Conservation (phyloP, 1,140 invertebrate genomes). For the Copidosoma floridanum region DNA sequence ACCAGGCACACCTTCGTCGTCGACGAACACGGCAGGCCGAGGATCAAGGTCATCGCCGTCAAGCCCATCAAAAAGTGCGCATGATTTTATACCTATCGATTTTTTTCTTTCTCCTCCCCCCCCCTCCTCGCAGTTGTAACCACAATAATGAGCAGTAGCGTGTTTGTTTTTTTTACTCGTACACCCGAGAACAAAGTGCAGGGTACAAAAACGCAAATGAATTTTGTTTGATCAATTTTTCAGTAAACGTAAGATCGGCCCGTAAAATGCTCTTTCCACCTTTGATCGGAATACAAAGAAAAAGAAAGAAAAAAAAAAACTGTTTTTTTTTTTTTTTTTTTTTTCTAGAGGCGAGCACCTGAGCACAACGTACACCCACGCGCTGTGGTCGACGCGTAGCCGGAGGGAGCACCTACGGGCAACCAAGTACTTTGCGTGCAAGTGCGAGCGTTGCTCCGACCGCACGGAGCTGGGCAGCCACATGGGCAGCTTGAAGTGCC, state of each 20-base stretch:
- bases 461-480: conserved; percentile 76
- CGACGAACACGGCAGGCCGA: conserved; percentile 51
- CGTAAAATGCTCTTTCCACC: too few relatives aligned
- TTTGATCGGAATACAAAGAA: too few relatives aligned
- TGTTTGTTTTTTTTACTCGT: too few relatives aligned
- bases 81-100: conserved; percentile 25
- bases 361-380: conserved; percentile 81
- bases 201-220: too few relatives aligned
- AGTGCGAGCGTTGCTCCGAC: conserved; percentile 72
- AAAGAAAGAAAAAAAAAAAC: too few relatives aligned
- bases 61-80: conserved; percentile 63
- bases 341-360: conserved; percentile 65
- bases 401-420: conserved; percentile 74
- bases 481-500: conserved; percentile 72
- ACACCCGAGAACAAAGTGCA: too few relatives aligned
- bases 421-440: conserved; percentile 79
- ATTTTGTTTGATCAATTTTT: too few relatives aligned
- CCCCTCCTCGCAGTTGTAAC: too few relatives aligned
- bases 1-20: conserved; percentile 67
- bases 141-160: too few relatives aligned
- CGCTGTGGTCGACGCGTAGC: conserved; percentile 77
- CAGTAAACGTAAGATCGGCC: too few relatives aligned
- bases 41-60: conserved; percentile 67
- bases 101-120: too few relatives aligned
- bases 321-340: too few relatives aligned